Percentiles rank a stretch among this genome's conserved stretches.
These are phyloP conservation scores for Anoplius nigerrimus DNA, from an alignment of 2,888 invertebrate genomes.

Conservation along the genomic window DNA sequence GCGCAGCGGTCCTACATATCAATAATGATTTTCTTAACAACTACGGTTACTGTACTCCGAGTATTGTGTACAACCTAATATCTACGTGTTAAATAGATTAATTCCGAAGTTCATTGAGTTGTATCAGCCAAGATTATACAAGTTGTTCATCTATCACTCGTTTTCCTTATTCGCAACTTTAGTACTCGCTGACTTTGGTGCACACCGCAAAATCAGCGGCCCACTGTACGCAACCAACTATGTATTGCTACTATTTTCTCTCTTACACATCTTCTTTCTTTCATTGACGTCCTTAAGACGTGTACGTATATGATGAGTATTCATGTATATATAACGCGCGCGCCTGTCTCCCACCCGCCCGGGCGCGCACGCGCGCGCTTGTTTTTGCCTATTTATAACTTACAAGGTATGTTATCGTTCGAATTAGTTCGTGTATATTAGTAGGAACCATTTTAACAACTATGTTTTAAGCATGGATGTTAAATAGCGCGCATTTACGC, in stretches of 20 bases:
- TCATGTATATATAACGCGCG: conserved; percentile 26
- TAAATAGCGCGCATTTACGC: not conserved
- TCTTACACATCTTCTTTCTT: conserved; percentile 17
- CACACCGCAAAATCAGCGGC: conserved; percentile 21
- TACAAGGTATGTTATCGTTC: conserved; percentile 54
- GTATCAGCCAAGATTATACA: conserved; percentile 12
- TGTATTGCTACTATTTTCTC: conserved; percentile 56
- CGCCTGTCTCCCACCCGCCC: no score
- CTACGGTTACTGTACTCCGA: conserved; percentile 71
- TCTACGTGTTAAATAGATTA: conserved; percentile 34
- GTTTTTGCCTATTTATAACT: conserved; percentile 26
- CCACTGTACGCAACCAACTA: conserved; percentile 20
- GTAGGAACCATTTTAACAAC: conserved; percentile 71
- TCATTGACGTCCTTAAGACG: conserved; percentile 44
- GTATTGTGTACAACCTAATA: conserved; percentile 69
- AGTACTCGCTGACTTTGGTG: conserved; percentile 12
- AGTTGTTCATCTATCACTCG: conserved; percentile 9
- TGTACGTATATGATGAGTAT: conserved; percentile 19
- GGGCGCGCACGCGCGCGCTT: conserved; percentile 8
- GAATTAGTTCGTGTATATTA: conserved; percentile 65
- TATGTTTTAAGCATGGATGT: conserved; percentile 44
- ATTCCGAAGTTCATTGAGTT: conserved; percentile 25
- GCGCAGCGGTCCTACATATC: conserved; percentile 34
- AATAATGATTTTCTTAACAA: conserved; percentile 53
- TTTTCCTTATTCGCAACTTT: not conserved